Evolutionary conservation across 64 coral and sea anemone genomes (phyloP), one percentile per base, ranked within the genome.

Genomic region (Stichodactyla helianthus): DNA sequence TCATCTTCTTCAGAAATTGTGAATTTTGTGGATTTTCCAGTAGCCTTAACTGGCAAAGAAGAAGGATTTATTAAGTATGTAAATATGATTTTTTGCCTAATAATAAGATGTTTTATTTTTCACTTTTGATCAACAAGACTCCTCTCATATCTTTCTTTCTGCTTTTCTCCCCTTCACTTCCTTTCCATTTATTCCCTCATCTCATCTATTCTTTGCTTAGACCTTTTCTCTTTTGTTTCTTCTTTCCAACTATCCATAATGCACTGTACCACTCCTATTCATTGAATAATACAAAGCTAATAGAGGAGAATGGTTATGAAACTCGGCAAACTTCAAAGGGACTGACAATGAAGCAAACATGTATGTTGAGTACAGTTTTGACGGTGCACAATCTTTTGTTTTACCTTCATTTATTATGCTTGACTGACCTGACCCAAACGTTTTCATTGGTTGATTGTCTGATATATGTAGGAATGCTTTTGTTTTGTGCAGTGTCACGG

Each of bases 21-120:
- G 27, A 86, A 92, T 54, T 79, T 94, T 57, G 56, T 98, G 25
- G 62, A 88, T 52, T 94, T 89, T 89, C 92, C 95, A 59, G 95
- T 98, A 25, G 89, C 90, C 53, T 82, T 98, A 59, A 86, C 89
- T 71, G 89, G 93, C 8, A 89, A 80, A 82, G 92, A 98, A 31
- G 85, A 91, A 54, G 95, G 95, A 22, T 86, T 94, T 19, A 94
- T 90, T 60, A 98, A 88, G 89, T 98, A 88, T 26, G 28, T 53
- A 28, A 12, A 44, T 57, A 68, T 68, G n/a, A 9, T 6, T 5
- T 68, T 17, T 22, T 68, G n/a, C 35, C 35, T 3, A 58, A 11
- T 1, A 58, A 58, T 11, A 58, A 15, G 63, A 68, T 60, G n/a
- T n/a, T n/a, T n/a, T n/a, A n/a, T n/a, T n/a, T n/a, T n/a, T n/a